These are phyloP conservation scores for Sebastes matsubarae DNA, from an alignment of 2,797 vertebrate species.

Conservation along the genomic window DNA sequence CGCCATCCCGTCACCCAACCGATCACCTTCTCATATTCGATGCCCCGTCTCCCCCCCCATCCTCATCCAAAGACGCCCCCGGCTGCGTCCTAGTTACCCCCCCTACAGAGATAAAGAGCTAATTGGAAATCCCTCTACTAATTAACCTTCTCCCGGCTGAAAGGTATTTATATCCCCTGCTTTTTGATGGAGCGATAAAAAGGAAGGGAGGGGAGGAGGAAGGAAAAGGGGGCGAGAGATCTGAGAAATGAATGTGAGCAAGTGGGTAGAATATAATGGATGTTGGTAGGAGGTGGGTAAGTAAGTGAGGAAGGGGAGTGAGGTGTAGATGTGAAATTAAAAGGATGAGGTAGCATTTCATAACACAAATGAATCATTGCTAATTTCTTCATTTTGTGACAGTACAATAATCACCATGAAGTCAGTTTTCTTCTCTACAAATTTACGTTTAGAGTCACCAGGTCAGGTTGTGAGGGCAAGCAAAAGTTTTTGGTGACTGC, in stretches of 20 bases:
- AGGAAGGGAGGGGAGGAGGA: conserved; percentile 1
- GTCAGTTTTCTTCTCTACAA: background rate
- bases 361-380: background rate
- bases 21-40: conserved; percentile 33
- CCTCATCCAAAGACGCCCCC: conserved; percentile 47
- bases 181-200: conserved; percentile 64
- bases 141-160: conserved; percentile 85
- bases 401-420: background rate
- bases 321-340: background rate
- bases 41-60: background rate
- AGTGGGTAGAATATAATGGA: conserved; percentile 26
- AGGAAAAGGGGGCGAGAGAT: background rate
- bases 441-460: no score
- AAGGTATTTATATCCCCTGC: conserved; percentile 82
- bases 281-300: conserved; percentile 16
- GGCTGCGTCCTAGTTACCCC: conserved; percentile 83
- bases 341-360: background rate
- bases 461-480: no score
- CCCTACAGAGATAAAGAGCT: conserved; percentile 83
- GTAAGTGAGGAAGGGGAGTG: conserved; percentile 3
- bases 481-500: no score
- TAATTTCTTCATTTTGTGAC: conserved; percentile 1
- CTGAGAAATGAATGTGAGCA: conserved; percentile 30
- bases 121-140: conserved; percentile 85
- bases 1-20: conserved; percentile 31